A percentile compares a stretch with the other conserved stretches of the same genome.
phyloP scores from a whole-genome alignment of 2,113 vertebrate genomes.

The Chloebia gouldiae region DNA sequence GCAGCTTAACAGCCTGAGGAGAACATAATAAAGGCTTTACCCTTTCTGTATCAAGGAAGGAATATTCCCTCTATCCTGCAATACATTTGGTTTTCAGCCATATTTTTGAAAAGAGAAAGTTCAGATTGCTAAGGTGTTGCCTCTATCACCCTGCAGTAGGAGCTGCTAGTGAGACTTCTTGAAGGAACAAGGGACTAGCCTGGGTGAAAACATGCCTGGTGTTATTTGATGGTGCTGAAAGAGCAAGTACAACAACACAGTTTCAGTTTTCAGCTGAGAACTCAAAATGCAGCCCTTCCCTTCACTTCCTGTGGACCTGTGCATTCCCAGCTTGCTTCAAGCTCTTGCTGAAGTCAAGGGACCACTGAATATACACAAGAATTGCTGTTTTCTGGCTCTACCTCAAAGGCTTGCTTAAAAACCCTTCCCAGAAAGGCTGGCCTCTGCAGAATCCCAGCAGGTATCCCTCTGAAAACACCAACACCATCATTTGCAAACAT shows the following conservation, averaged over 20 bases:
- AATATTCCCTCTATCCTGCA: neutral
- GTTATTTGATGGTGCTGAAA: conserved; percentile 16
- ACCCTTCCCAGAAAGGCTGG: neutral
- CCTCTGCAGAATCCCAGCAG: rapidly evolving
- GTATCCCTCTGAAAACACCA: neutral
- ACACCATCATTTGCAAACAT: neutral
- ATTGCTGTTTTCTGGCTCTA: neutral
- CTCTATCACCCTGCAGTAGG: neutral
- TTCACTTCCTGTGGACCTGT: neutral
- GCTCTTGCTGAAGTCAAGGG: neutral
- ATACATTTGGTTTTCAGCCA: neutral
- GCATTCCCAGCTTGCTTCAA: neutral
- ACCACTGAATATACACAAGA: neutral
- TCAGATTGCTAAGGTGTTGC: neutral
- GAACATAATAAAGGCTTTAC: neutral
- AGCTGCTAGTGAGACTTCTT: neutral
- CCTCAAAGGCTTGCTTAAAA: neutral
- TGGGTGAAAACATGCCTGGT: neutral
- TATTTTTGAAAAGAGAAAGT: neutral
- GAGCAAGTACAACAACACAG: neutral
- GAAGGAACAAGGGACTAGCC: neutral
- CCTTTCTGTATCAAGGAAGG: neutral
- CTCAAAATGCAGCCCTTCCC: neutral
- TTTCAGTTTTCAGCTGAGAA: conserved; percentile 1
- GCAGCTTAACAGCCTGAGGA: neutral